Conservation (phyloP, 1,140 invertebrate genomes). For the Pectinophora gossypiella region DNA sequence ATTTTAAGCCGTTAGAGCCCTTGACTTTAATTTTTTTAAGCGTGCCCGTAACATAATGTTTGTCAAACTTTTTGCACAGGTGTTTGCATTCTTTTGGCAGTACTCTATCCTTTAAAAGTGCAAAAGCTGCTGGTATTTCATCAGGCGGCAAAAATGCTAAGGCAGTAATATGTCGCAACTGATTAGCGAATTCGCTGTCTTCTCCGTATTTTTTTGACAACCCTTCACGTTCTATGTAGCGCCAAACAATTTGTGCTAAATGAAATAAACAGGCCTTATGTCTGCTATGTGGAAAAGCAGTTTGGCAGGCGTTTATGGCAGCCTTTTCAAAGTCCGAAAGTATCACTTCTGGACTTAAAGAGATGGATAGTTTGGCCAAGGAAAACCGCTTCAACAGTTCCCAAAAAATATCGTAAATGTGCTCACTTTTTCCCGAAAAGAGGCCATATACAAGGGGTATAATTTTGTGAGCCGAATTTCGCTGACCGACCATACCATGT, state of each 20-base stretch:
- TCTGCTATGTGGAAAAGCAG: not conserved
- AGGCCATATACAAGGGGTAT: conserved; percentile 2
- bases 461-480: conserved; percentile 1
- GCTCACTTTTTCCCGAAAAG: not conserved
- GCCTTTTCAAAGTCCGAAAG: conserved; percentile 1
- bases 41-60: not conserved
- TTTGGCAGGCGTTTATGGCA: not conserved
- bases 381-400: not conserved
- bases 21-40: not conserved
- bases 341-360: not conserved
- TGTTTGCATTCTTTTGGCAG: not conserved
- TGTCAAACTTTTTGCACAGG: not conserved
- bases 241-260: conserved; percentile 1
- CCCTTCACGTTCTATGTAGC: not conserved
- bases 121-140: conserved; percentile 1
- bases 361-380: not conserved
- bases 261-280: conserved; percentile 4
- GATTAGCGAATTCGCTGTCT: not conserved
- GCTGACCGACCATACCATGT: not conserved
- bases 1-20: not conserved
- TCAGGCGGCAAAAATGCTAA: not conserved
- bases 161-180: conserved; percentile 1
- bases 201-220: not conserved
- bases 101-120: not conserved
- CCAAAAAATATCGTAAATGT: not conserved